Evolutionary conservation across 2,113 vertebrate genomes (phyloP).

Genomic region (Amazona vittata): DNA sequence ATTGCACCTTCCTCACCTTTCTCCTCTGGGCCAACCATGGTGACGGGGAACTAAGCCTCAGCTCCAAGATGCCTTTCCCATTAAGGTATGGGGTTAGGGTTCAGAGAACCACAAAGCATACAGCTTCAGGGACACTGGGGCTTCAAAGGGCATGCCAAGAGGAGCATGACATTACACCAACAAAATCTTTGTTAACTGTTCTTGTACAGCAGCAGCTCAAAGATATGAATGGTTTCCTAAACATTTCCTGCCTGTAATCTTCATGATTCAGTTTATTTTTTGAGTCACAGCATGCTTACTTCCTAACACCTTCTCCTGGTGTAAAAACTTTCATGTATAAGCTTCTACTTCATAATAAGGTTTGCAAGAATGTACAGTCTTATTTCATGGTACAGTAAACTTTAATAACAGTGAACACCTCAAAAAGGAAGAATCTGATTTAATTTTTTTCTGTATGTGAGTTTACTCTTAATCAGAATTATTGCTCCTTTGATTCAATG

Average conservation of each 20-base stretch:
- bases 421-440: conserved; percentile 63
- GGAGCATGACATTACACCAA: not conserved
- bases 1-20: not conserved
- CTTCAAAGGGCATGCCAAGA: not conserved
- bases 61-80: not conserved
- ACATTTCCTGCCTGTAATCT: not conserved
- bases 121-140: not conserved
- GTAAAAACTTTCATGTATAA: conserved; percentile 9
- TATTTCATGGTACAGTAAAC: conserved; percentile 74
- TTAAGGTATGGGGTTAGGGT: not conserved
- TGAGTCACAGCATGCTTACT: not conserved
- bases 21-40: not conserved
- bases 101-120: not conserved
- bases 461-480: conserved; percentile 70
- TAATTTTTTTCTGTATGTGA: conserved; percentile 53
- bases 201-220: not conserved
- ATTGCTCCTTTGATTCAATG: conserved; percentile 39
- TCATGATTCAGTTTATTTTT: conserved; percentile 4
- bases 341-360: conserved; percentile 39
- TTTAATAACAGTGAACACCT: conserved; percentile 61
- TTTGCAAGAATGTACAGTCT: conserved; percentile 56
- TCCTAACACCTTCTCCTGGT: not conserved
- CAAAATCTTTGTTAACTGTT: not conserved
- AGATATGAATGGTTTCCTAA: not conserved
- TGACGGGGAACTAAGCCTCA: not conserved